These are phyloP conservation scores for Furcifer pardalis DNA, from an alignment of 2,797 vertebrate species.

Conservation along the genomic window DNA sequence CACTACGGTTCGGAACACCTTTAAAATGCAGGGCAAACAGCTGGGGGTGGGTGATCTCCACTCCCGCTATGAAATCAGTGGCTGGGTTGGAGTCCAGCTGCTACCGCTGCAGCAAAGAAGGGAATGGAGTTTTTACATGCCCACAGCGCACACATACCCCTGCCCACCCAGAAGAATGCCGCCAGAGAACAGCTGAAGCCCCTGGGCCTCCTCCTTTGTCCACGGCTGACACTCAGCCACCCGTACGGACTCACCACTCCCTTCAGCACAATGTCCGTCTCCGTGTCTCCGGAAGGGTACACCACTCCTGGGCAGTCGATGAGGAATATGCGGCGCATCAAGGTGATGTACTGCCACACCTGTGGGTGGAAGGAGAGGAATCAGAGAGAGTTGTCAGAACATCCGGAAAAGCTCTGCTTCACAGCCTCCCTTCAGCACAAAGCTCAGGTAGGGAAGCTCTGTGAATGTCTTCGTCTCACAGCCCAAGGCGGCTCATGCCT, in stretches of 20 bases:
- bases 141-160: neutral
- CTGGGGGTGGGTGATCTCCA: no score
- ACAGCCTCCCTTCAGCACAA: no score
- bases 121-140: no score
- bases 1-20: no score
- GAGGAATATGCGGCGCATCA: constrained; percentile 96
- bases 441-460: neutral
- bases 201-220: no score
- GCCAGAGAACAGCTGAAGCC: no score
- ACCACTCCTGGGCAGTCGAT: constrained; percentile 98
- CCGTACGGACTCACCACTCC: constrained; percentile 87
- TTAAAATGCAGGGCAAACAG: no score
- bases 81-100: neutral
- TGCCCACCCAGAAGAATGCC: neutral
- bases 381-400: rapidly evolving
- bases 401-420: no score
- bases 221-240: no score
- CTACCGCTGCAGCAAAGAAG: neutral
- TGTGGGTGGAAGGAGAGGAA: constrained; percentile 53
- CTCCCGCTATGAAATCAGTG: no score
- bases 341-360: constrained; percentile 99
- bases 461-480: neutral
- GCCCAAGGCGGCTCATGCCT: no score
- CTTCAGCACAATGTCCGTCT: constrained; percentile 95
- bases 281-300: constrained; percentile 95